Conservation (phyloP, 92 coral and sea anemone genomes). For the Galaxea fascicularis region DNA sequence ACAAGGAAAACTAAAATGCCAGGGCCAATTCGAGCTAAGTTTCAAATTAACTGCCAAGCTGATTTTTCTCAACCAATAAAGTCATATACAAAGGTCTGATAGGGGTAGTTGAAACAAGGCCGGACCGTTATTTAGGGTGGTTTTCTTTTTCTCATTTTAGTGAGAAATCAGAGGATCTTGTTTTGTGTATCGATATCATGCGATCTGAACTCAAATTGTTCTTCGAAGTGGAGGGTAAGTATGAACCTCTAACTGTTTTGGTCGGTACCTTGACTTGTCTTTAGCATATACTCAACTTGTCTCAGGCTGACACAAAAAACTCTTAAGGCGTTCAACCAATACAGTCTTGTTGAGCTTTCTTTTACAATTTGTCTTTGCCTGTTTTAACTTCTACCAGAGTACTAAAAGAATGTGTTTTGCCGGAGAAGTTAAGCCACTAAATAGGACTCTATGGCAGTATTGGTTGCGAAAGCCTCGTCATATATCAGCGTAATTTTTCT, state of each 20-base stretch:
- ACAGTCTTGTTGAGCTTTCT: too few relatives aligned
- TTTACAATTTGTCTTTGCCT: too few relatives aligned
- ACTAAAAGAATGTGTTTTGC: too few relatives aligned
- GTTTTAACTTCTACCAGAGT: too few relatives aligned
- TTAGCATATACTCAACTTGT: not conserved
- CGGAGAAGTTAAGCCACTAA: too few relatives aligned
- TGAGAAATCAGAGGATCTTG: not conserved
- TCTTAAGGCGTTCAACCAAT: too few relatives aligned
- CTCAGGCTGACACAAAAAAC: not conserved
- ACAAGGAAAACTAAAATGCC: too few relatives aligned
- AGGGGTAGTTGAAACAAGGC: not conserved
- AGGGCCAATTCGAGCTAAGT: too few relatives aligned
- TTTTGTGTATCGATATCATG: not conserved
- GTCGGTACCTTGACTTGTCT: not conserved
- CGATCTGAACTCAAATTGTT: constrained; percentile 14
- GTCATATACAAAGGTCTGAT: too few relatives aligned
- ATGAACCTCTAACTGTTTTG: not conserved
- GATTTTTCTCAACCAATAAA: too few relatives aligned
- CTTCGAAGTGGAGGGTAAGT: constrained; percentile 15
- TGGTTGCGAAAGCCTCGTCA: not conserved
- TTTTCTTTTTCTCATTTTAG: not conserved
- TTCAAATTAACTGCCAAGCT: too few relatives aligned
- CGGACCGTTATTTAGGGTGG: not conserved
- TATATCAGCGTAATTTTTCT: not conserved
- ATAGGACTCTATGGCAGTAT: not conserved